Evolutionary conservation across 2,888 invertebrate species (phyloP).

Genomic region (Drosophila kokeensis): DNA sequence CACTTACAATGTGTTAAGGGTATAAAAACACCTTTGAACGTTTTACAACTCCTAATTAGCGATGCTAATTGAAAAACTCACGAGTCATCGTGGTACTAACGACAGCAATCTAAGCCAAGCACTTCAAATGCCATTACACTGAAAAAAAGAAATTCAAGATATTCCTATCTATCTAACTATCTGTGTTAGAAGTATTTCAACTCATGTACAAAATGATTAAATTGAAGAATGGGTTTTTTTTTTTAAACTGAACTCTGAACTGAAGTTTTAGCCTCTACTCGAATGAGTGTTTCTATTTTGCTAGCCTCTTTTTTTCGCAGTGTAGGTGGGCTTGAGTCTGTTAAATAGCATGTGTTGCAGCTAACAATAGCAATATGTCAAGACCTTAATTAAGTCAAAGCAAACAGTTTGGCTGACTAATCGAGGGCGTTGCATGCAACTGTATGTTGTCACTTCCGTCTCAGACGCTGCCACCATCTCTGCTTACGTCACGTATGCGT

Average conservation of each 20-base stretch:
- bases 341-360: not conserved
- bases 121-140: conserved; percentile 1
- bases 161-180: rapidly evolving
- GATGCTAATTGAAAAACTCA: conserved; percentile 67
- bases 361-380: conserved; percentile 40
- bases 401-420: conserved; percentile 46
- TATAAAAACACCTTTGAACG: conserved; percentile 32
- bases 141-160: not conserved
- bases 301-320: not conserved
- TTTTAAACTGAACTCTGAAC: not conserved
- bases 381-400: conserved; percentile 60
- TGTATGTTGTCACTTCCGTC: conserved; percentile 31
- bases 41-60: conserved; percentile 63
- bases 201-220: too few relatives aligned
- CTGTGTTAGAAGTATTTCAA: not conserved
- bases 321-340: not conserved
- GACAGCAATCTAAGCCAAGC: conserved; percentile 5
- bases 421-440: conserved; percentile 63
- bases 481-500: conserved; percentile 55
- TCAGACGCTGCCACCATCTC: not conserved
- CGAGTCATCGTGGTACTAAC: conserved; percentile 40
- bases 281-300: not conserved
- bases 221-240: not conserved
- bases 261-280: too few relatives aligned
- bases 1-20: not conserved